Evolutionary conservation across 2,797 vertebrate genomes (phyloP).

Genomic region (Rhabdomys pumilio): DNA sequence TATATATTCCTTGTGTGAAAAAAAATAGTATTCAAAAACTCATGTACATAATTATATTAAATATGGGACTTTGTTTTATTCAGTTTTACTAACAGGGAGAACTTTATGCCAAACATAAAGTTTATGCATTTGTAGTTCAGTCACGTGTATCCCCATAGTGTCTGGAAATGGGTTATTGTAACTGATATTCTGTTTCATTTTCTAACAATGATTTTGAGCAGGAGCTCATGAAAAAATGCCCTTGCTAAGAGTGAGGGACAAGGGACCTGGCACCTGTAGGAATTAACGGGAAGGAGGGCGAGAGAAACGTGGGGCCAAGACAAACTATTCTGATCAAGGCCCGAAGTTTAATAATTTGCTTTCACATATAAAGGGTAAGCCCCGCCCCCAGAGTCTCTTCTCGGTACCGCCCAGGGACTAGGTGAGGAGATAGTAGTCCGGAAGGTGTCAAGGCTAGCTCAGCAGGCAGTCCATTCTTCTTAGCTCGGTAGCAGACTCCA

Average conservation of each 20-base stretch:
- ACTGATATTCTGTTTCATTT: constrained; percentile 22
- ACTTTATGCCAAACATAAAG: constrained; percentile 38
- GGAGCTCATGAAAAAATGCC: background rate
- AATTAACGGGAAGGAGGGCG: too few species aligned
- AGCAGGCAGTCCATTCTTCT: too few species aligned
- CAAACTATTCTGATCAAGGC: too few species aligned
- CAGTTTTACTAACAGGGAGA: constrained; percentile 11
- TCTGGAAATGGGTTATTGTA: constrained; percentile 26
- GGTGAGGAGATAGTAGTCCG: too few species aligned
- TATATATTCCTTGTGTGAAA: constrained; percentile 35
- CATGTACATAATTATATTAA: background rate
- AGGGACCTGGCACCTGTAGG: too few species aligned
- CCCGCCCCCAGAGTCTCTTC: too few species aligned
- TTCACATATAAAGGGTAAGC: too few species aligned
- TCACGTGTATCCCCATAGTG: background rate
- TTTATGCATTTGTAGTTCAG: constrained; percentile 11
- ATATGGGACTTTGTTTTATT: background rate
- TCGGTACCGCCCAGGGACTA: too few species aligned
- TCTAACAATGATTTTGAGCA: background rate
- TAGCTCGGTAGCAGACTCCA: too few species aligned
- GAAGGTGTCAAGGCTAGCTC: too few species aligned
- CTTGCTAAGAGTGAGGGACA: background rate
- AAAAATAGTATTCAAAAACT: constrained; percentile 24
- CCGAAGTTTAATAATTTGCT: too few species aligned
- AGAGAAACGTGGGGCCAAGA: too few species aligned